Conservation (phyloP, 2,888 invertebrate genomes). For the Philopedon plagiatum region DNA sequence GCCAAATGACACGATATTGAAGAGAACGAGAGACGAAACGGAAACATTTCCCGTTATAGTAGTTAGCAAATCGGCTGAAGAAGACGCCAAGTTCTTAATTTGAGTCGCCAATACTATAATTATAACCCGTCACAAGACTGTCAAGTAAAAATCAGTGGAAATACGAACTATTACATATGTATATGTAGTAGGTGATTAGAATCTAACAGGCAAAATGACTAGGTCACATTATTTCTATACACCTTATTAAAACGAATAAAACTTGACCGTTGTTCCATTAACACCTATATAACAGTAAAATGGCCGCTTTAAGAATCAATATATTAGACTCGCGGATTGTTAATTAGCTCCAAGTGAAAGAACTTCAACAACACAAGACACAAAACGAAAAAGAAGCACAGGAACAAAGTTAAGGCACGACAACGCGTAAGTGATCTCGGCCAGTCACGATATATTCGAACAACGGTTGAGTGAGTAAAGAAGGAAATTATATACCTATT, state of each 20-base stretch:
- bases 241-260: conserved; percentile 13
- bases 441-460: conserved; percentile 43
- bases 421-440: conserved; percentile 40
- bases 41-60: too few species aligned
- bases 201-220: too few species aligned
- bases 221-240: background rate
- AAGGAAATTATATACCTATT: conserved; percentile 44
- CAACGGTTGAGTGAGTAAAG: conserved; percentile 47
- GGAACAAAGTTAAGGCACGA: conserved; percentile 37
- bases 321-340: conserved; percentile 24
- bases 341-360: conserved; percentile 40
- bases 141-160: too few species aligned
- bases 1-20: too few species aligned
- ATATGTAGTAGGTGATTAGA: too few species aligned
- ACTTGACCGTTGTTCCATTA: conserved; percentile 13
- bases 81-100: too few species aligned
- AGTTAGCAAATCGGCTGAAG: too few species aligned
- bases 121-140: too few species aligned
- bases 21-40: too few species aligned
- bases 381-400: background rate
- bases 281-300: conserved; percentile 1
- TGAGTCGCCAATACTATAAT: too few species aligned
- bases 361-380: conserved; percentile 25
- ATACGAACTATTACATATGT: too few species aligned
- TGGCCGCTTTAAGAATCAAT: conserved; percentile 14